phyloP scores from a whole-genome alignment of 2,113 vertebrate genomes.

The Tragelaphus buxtoni region DNA sequence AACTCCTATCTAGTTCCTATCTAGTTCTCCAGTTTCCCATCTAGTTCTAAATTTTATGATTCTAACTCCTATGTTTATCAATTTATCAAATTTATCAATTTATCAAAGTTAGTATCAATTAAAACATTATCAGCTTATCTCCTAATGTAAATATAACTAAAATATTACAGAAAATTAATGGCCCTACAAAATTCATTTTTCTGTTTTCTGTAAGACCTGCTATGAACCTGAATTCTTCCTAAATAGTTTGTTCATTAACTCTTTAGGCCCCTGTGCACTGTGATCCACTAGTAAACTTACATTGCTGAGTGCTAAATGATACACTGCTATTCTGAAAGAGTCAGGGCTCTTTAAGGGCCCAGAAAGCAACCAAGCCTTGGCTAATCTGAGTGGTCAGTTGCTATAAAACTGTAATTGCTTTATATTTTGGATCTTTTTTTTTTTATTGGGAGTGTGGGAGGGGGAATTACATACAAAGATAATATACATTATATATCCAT shows the following conservation, averaged over 20 bases:
- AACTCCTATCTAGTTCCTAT: not conserved
- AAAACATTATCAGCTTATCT: slow-evolving; percentile 45
- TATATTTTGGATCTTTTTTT: slow-evolving; percentile 77
- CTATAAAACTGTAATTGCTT: slow-evolving; percentile 73
- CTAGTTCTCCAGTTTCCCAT: not conserved
- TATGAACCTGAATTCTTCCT: slow-evolving; percentile 1
- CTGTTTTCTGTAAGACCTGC: not conserved
- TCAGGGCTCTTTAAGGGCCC: slow-evolving; percentile 22
- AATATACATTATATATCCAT: slow-evolving; percentile 68
- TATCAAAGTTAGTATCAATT: not conserved
- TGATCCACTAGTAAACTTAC: not conserved
- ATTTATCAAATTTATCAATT: not conserved
- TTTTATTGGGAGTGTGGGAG: slow-evolving; percentile 69
- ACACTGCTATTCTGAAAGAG: slow-evolving; percentile 22
- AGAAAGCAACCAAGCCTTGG: slow-evolving; percentile 21
- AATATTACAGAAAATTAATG: slow-evolving; percentile 37
- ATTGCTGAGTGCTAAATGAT: slow-evolving; percentile 23
- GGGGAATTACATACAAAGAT: slow-evolving; percentile 71
- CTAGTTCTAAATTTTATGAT: slow-evolving; percentile 43
- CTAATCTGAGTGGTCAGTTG: slow-evolving; percentile 48
- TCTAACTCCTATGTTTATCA: not conserved
- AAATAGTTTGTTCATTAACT: slow-evolving; percentile 36
- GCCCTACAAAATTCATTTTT: slow-evolving; percentile 6
- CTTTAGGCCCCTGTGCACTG: not conserved
- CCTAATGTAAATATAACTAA: slow-evolving; percentile 35